Conservation (phyloP, 2,113 vertebrate genomes). For the Chionis minor region DNA sequence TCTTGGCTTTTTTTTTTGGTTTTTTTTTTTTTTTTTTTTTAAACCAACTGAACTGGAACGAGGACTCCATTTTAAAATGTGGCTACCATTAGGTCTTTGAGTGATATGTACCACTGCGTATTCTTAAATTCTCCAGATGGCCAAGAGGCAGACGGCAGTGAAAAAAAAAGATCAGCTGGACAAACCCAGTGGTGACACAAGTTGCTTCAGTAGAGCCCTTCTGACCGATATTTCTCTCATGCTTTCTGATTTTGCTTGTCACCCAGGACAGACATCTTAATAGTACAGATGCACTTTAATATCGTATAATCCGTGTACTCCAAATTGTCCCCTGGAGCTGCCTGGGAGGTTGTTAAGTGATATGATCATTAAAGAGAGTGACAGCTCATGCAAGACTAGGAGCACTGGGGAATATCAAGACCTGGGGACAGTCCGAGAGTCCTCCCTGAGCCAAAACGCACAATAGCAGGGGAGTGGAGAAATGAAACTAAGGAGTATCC, state of each 20-base stretch:
- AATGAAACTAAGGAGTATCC: neutral
- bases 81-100: neutral
- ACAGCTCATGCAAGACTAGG: neutral
- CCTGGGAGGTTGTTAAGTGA: neutral
- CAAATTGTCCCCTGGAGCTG: neutral
- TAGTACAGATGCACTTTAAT: neutral
- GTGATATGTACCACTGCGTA: neutral
- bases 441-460: neutral
- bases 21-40: neutral
- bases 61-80: neutral
- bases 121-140: neutral
- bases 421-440: neutral
- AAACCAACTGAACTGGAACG: neutral
- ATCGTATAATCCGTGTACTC: neutral
- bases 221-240: neutral
- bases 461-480: neutral
- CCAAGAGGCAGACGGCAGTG: neutral
- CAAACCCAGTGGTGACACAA: neutral
- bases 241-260: neutral
- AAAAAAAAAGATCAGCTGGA: neutral
- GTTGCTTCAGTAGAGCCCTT: neutral
- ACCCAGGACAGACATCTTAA: neutral
- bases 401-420: neutral
- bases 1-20: neutral
- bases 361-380: neutral